Evolutionary conservation across 1,140 invertebrate species (phyloP), one percentile per base, ranked within the genome.

Genomic region (Macrotrachela quadricornifera): DNA sequence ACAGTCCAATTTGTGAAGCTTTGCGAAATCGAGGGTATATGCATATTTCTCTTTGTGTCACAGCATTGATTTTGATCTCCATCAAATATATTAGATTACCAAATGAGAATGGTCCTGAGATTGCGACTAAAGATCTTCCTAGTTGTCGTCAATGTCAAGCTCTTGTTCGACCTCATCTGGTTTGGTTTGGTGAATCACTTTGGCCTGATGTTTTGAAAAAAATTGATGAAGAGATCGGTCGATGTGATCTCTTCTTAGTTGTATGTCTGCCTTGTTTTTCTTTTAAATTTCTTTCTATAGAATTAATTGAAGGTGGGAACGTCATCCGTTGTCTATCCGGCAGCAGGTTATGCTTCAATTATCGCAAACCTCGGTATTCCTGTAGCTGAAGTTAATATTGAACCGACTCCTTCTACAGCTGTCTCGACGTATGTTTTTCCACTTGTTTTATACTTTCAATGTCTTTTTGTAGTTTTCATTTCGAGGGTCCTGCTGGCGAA

Each of bases 351-450:
- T 44, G n/a, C 52, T 43, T 17, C 39, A 43, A 12, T 14, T 15
- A 36, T n/a, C 16, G 6, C 21, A 16, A 1, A 6, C 6, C 18
- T 46, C 10, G 81, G 81, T 10, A 75, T 83, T 17, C 77, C 81
- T 18, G 83, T 88, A 9, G 84, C 82, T 1, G 85, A 90, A 70
- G 88, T 90, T 62, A 90, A 90, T 62, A 70, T 87, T 55, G 83
- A 86, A 71, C 62, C 73, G 10, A 85, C 83, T 36, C 76, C 21
- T 30, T 30, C 21, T 2, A 30, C 21, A 30, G 2, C 21, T 30
- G 21, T 4, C 8, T 30, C 21, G 8, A 30, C 21, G 21, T 30
- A 30, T 2, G 21, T 30, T 30, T 30, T 30, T 30, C 8, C 21
- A 2, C 8, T 30, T 30, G 8, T 30, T 30, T 2, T 4, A 30